phyloP scores from a whole-genome alignment of 2,113 vertebrate genomes.

The Tachysurus vachellii region DNA sequence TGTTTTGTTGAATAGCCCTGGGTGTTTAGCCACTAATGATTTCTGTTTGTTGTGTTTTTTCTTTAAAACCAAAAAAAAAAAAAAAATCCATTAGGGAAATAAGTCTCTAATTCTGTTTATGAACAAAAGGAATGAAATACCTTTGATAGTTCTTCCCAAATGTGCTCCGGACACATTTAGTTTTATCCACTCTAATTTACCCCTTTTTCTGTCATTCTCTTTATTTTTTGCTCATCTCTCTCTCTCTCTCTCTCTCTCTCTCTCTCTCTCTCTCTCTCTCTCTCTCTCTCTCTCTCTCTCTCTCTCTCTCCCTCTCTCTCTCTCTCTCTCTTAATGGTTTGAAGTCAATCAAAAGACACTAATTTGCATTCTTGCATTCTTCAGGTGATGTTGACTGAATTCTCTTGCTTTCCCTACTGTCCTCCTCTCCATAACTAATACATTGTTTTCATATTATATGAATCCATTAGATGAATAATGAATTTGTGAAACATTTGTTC shows the following conservation, averaged over 20 bases:
- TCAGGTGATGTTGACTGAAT: neutral
- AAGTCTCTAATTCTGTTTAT: slow-evolving; percentile 3
- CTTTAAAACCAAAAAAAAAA: neutral
- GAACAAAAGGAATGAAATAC: slow-evolving; percentile 2
- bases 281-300: slow-evolving; percentile 13
- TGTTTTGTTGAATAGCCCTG: slow-evolving; percentile 2
- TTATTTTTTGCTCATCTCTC: slow-evolving; percentile 26
- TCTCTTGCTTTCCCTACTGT: neutral
- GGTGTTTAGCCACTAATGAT: neutral
- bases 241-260: neutral
- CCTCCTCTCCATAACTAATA: neutral
- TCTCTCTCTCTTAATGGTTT: neutral
- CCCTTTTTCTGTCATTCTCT: neutral
- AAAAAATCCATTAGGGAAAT: slow-evolving; percentile 12
- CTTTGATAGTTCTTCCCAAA: slow-evolving; percentile 10
- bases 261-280: neutral
- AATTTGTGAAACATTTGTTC: neutral
- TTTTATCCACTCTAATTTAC: neutral
- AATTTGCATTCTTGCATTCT: neutral
- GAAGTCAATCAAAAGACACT: slow-evolving; percentile 5
- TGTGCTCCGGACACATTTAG: neutral
- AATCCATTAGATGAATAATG: neutral
- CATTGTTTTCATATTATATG: neutral
- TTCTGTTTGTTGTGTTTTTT: neutral
- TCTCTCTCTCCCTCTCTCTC: neutral